A percentile compares a stretch with the other conserved stretches of the same genome.
phyloP scores from a whole-genome alignment of 2,888 invertebrate genomes.

The Schizotus pectinicornis region DNA sequence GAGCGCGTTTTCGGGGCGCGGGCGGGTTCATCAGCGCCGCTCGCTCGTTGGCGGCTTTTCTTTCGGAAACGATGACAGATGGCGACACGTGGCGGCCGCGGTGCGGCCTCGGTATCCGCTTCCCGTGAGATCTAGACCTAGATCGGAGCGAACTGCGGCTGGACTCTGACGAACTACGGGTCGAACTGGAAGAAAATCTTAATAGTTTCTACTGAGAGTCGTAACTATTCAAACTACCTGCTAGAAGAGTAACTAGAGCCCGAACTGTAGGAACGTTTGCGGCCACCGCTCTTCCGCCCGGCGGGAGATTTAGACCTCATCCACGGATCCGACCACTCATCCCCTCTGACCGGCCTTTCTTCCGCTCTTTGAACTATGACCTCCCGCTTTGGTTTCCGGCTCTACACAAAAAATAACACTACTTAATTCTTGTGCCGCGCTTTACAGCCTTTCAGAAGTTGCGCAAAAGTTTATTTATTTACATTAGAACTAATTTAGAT shows the following conservation, averaged over 20 bases:
- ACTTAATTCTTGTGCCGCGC: conserved; percentile 22
- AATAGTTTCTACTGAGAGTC: background rate
- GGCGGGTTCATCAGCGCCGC: conserved; percentile 79
- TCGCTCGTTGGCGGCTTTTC: conserved; percentile 68
- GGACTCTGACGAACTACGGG: conserved; percentile 52
- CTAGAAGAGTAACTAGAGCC: conserved; percentile 73
- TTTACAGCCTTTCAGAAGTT: too few species aligned
- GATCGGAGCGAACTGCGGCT: conserved; percentile 47
- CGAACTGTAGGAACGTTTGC: conserved; percentile 71
- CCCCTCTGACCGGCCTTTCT: conserved; percentile 63
- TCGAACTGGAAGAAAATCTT: conserved; percentile 45
- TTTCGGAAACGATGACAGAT: conserved; percentile 69
- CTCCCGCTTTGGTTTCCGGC: conserved; percentile 57
- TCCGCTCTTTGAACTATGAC: conserved; percentile 78
- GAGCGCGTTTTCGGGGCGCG: conserved; percentile 65
- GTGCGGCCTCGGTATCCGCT: conserved; percentile 53
- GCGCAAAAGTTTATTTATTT: too few species aligned
- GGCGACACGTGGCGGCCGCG: conserved; percentile 61
- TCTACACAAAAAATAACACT: conserved; percentile 3
- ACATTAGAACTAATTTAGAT: background rate
- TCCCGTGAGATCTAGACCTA: conserved; percentile 59
- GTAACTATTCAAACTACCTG: conserved; percentile 55
- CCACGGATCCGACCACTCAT: conserved; percentile 98
- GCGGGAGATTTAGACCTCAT: conserved; percentile 76
- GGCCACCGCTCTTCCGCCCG: conserved; percentile 61